Evolutionary conservation across 2,113 vertebrate genomes (phyloP).

Genomic region (Helogale parvula): DNA sequence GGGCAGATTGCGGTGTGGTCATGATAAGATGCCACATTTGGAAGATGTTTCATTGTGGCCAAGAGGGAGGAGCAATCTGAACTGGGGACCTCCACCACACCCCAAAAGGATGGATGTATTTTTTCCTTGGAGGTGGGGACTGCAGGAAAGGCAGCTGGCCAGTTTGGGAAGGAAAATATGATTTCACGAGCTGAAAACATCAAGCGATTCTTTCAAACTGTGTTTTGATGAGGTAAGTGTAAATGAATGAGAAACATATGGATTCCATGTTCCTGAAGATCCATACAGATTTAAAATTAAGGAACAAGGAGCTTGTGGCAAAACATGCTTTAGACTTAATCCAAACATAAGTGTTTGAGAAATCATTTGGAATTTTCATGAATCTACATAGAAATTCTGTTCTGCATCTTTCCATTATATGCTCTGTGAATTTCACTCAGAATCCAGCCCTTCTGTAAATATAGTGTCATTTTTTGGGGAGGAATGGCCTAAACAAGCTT

Average conservation of each 20-base stretch:
- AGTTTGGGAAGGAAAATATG: conserved; percentile 39
- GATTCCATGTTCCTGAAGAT: conserved; percentile 48
- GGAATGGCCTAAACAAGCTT: neutral
- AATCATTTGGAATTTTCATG: conserved; percentile 58
- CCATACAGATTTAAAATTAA: conserved; percentile 66
- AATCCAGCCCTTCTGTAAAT: neutral
- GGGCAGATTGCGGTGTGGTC: neutral
- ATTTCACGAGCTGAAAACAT: conserved; percentile 62
- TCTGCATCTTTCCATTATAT: neutral
- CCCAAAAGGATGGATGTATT: neutral
- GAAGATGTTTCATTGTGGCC: conserved; percentile 6
- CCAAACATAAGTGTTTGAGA: conserved; percentile 63
- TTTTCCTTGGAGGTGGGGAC: conserved; percentile 28
- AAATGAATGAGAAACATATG: conserved; percentile 66
- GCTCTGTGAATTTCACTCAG: conserved; percentile 17
- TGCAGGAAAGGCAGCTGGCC: neutral
- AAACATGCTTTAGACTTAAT: conserved; percentile 65
- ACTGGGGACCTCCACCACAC: neutral
- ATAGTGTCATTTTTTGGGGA: neutral
- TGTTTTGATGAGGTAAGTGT: conserved; percentile 70
- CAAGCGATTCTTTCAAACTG: conserved; percentile 44
- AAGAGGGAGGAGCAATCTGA: conserved; percentile 3
- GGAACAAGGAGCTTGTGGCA: conserved; percentile 32
- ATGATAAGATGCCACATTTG: conserved; percentile 6
- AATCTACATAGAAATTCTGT: conserved; percentile 38